Percentiles rank a stretch among this genome's conserved stretches.
phyloP scores from a whole-genome alignment of 2,888 invertebrate genomes.

The Nasonia oneida region DNA sequence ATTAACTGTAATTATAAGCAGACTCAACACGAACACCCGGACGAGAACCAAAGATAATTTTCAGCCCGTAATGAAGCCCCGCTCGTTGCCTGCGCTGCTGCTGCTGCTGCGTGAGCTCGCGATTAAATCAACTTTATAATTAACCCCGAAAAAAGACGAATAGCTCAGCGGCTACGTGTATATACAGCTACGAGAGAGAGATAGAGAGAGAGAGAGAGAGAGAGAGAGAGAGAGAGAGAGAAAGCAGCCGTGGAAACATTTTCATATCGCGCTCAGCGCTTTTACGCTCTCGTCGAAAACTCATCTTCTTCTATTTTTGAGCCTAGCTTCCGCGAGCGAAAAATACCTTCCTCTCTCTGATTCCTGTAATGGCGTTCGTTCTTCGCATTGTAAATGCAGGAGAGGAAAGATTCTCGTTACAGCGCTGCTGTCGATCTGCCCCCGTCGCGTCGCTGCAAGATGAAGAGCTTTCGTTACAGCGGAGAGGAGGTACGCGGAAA shows the following conservation, averaged over 20 bases:
- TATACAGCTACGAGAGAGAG: not conserved
- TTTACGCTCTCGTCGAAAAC: not conserved
- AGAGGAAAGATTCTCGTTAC: slow-evolving; percentile 12
- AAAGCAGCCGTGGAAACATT: not conserved
- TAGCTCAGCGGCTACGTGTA: not conserved
- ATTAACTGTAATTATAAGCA: slow-evolving; percentile 9
- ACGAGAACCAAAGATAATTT: not conserved
- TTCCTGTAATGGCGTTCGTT: not conserved
- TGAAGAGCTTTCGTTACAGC: not conserved
- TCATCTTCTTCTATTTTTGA: slow-evolving; percentile 3
- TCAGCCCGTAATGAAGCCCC: not conserved
- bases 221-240: not conserved
- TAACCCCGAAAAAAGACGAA: not conserved
- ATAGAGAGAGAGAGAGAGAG: too few relatives aligned
- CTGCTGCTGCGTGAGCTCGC: not conserved
- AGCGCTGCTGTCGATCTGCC: not conserved
- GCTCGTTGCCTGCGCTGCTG: not conserved
- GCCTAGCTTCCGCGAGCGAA: not conserved
- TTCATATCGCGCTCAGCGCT: not conserved
- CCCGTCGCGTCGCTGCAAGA: not conserved
- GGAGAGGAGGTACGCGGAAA: not conserved
- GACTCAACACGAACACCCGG: not conserved
- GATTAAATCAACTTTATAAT: slow-evolving; percentile 10
- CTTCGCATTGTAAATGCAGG: slow-evolving; percentile 12
- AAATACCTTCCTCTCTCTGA: not conserved